A percentile compares a stretch with the other conserved stretches of the same genome.
Evolutionary conservation across 1,140 invertebrate genomes (phyloP).

Genomic region (Cylas formicarius): DNA sequence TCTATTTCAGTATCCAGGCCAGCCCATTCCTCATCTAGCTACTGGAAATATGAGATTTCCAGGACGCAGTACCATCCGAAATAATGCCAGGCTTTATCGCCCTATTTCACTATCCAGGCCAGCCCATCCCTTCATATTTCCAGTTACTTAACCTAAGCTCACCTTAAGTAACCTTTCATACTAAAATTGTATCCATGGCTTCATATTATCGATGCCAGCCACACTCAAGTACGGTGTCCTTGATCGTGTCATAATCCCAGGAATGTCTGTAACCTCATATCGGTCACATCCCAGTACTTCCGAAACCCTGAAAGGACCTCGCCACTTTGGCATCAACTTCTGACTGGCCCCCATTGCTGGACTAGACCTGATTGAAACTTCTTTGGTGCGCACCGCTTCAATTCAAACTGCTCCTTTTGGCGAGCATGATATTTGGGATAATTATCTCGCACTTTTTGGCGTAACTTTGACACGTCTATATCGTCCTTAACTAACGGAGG

Average conservation of each 20-base stretch:
- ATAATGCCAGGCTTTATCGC: too few relatives aligned
- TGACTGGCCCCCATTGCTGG: slow-evolving; percentile 10
- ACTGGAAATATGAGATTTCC: too few relatives aligned
- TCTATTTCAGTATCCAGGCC: too few relatives aligned
- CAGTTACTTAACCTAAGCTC: too few relatives aligned
- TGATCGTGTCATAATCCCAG: slow-evolving; percentile 9
- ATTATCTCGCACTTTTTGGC: slow-evolving; percentile 10
- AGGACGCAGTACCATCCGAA: too few relatives aligned
- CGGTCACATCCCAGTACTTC: slow-evolving; percentile 31
- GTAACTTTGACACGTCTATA: slow-evolving; percentile 9
- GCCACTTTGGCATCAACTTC: slow-evolving; percentile 31
- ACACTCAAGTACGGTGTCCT: slow-evolving; percentile 5
- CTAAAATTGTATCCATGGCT: slow-evolving; percentile 13
- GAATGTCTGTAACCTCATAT: slow-evolving; percentile 28
- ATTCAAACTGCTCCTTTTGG: slow-evolving; percentile 17
- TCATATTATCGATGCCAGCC: slow-evolving; percentile 7
- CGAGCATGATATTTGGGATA: slow-evolving; percentile 5
- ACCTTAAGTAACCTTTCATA: too few relatives aligned
- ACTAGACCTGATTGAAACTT: slow-evolving; percentile 4
- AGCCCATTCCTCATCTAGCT: too few relatives aligned
- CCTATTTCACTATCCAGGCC: too few relatives aligned
- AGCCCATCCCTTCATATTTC: too few relatives aligned
- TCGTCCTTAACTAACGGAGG: not conserved
- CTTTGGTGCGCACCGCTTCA: too few relatives aligned
- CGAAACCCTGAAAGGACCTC: slow-evolving; percentile 32